Conservation (phyloP, 1,140 invertebrate species). For the Temnothorax longispinosus region DNA sequence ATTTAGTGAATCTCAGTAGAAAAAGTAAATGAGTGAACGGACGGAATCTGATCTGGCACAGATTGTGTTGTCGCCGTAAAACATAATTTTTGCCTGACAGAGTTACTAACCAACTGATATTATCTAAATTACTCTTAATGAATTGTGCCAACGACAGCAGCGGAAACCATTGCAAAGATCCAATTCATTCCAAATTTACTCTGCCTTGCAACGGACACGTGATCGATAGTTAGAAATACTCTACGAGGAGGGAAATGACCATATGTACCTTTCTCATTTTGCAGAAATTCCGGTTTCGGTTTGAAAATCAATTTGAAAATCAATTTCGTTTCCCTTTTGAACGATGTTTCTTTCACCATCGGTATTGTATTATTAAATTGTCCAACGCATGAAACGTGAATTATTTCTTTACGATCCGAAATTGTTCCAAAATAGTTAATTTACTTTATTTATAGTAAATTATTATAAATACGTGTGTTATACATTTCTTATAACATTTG, state of each 20-base stretch:
- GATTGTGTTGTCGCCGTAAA: neutral
- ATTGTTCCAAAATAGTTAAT: neutral
- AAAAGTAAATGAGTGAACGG: slow-evolving; percentile 25
- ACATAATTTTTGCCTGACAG: slow-evolving; percentile 9
- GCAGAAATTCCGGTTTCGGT: neutral
- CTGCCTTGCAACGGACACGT: slow-evolving; percentile 64
- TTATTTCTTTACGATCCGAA: neutral
- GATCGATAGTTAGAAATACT: slow-evolving; percentile 66
- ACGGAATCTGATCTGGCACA: neutral
- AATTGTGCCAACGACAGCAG: slow-evolving; percentile 57
- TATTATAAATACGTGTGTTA: neutral
- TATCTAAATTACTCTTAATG: slow-evolving; percentile 66
- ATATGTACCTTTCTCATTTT: slow-evolving; percentile 46
- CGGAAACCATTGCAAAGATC: slow-evolving; percentile 17
- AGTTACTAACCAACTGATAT: slow-evolving; percentile 39
- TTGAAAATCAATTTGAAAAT: slow-evolving; percentile 36
- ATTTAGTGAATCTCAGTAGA: neutral
- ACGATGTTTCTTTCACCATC: neutral
- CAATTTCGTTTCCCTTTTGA: slow-evolving; percentile 8
- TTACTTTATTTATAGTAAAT: neutral
- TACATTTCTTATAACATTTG: neutral
- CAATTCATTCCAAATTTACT: slow-evolving; percentile 67
- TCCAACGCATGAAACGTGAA: neutral
- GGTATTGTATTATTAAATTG: neutral
- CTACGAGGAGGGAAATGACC: slow-evolving; percentile 35